Evolutionary conservation across 1,140 invertebrate species (phyloP), one percentile per base, ranked within the genome.

Genomic region (Drosophila lini): DNA sequence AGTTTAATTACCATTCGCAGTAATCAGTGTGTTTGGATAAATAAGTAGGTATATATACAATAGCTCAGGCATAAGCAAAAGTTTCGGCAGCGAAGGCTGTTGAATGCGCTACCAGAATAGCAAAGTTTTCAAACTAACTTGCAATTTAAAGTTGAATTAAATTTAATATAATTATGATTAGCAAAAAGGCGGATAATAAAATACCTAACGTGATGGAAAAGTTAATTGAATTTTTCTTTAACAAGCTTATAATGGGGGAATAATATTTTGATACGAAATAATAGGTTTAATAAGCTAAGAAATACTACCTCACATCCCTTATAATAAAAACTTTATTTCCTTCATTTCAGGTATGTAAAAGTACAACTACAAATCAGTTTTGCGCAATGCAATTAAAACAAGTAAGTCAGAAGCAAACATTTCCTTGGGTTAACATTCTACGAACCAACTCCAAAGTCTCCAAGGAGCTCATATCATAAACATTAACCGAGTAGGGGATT

Each of bases 1-100:
- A 91, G 78, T 91, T 91, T 91, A 91, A 91, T 91, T 91, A 89
- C 81, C 81, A 84, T 81, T 78, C 71, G 56, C 63, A 67, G 78
- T 74, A 88, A 89, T 83, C 84, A 80, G 73, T 71, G 61, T 64
- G 67, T 83, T 63, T 76, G 70, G 68, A 38, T 73, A 45, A 74
- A 73, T 61, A 71, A 50, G 62, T 45, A 53, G 62, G 55, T 64
- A 53, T 69, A 69, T 50, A 80, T 61, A 80, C 52, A 65, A 77
- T 73, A 67, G 48, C 50, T 41, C 25, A 45, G 45, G 61, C 16
- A 13, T 34, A 13, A 44, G 42, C 3, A n/a, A 71, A 58, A 58
- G 34, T 48, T 70, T 15, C 11, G 28, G 10, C 22, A 22, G 19
- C 11, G 1, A 34, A 31, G 44, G 15, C 52, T 50, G 3, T 5